Evolutionary conservation across 2,888 invertebrate species (phyloP).

Genomic region (Pilophorus perplexus): DNA sequence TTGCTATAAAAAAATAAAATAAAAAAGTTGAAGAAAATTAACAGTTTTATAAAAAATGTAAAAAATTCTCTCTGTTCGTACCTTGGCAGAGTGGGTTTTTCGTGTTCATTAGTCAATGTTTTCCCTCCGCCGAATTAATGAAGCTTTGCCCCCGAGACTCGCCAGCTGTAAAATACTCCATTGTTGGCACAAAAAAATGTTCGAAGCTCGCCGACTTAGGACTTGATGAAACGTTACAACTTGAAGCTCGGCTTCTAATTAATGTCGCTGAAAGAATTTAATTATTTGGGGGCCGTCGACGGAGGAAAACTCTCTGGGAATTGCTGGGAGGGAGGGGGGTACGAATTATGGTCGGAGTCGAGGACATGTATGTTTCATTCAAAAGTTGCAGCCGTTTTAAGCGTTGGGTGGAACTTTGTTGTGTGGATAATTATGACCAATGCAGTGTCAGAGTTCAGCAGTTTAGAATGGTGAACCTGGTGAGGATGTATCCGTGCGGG

Average conservation of each 20-base stretch:
- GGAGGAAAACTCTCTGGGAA: neutral
- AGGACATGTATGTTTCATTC: neutral
- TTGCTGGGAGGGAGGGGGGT: neutral
- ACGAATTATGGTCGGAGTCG: neutral
- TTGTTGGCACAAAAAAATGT: neutral
- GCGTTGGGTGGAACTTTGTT: too few relatives aligned
- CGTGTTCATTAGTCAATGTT: conserved; percentile 6
- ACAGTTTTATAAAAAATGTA: too few relatives aligned
- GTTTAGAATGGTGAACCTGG: too few relatives aligned
- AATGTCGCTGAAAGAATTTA: conserved; percentile 8
- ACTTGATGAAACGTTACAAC: too few relatives aligned
- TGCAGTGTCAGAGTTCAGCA: too few relatives aligned
- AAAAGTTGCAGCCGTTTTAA: neutral
- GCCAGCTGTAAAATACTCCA: neutral
- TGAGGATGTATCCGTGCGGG: too few relatives aligned
- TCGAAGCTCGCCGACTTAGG: neutral
- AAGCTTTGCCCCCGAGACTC: neutral
- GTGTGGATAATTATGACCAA: too few relatives aligned
- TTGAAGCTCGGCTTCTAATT: conserved; percentile 2
- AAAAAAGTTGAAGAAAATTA: too few relatives aligned
- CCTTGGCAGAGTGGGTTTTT: too few relatives aligned
- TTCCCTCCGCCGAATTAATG: neutral
- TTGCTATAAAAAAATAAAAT: too few relatives aligned
- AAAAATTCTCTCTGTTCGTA: too few relatives aligned
- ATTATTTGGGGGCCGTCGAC: neutral